Conservation (phyloP, 2,888 invertebrate genomes). For the Ptilodon capucinus region DNA sequence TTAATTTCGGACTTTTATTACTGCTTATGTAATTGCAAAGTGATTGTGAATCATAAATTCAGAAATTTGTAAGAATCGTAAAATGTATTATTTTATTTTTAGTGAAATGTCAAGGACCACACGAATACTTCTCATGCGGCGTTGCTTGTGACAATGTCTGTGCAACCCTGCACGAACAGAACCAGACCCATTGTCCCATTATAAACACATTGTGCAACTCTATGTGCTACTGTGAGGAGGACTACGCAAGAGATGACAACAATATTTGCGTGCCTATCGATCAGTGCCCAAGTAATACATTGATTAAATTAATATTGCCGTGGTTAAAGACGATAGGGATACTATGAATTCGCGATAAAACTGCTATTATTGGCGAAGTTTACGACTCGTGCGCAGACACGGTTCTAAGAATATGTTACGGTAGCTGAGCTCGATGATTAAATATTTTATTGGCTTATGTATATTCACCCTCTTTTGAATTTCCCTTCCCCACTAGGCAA, state of each 20-base stretch:
- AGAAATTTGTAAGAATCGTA: background rate
- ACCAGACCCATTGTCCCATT: conserved; percentile 47
- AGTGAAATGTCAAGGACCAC: conserved; percentile 24
- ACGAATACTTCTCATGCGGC: conserved; percentile 48
- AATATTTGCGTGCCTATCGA: conserved; percentile 30
- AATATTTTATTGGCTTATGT: no score
- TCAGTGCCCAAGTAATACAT: conserved; percentile 26
- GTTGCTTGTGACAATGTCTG: conserved; percentile 56
- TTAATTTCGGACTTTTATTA: no score
- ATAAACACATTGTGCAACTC: conserved; percentile 41
- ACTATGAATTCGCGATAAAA: no score
- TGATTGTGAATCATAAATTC: background rate
- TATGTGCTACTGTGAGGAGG: conserved; percentile 51
- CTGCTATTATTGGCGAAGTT: no score
- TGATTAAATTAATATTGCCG: no score
- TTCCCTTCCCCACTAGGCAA: no score
- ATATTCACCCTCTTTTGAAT: no score
- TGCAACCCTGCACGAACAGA: conserved; percentile 37
- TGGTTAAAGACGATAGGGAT: no score
- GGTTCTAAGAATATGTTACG: no score
- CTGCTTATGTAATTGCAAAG: no score
- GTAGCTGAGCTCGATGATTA: no score
- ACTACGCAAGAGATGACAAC: conserved; percentile 40
- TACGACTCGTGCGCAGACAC: no score
- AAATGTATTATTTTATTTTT: background rate